These are phyloP conservation scores for Hylaea fasciaria DNA, from an alignment of 2,888 invertebrate genomes.

Conservation along the genomic window DNA sequence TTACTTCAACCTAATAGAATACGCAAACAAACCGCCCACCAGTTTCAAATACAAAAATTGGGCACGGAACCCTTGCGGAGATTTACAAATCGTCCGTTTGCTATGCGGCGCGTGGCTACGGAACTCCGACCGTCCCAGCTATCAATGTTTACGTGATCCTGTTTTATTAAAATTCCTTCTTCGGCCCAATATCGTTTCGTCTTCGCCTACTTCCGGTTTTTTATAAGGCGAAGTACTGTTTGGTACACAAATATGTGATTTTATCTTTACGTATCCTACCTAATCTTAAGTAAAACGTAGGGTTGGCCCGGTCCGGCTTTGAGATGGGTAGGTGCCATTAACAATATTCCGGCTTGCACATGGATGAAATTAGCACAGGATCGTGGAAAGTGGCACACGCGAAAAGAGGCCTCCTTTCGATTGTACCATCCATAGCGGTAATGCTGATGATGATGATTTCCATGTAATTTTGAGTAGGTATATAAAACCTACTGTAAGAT, in stretches of 20 bases:
- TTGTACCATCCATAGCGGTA: too few relatives aligned
- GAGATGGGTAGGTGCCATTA: too few relatives aligned
- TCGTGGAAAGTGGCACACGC: too few relatives aligned
- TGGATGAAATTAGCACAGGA: too few relatives aligned
- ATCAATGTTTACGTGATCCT: conserved; percentile 78
- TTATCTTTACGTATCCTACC: too few relatives aligned
- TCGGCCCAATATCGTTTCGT: conserved; percentile 60
- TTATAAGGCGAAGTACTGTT: conserved; percentile 55
- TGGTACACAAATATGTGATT: conserved; percentile 7
- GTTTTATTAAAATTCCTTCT: conserved; percentile 79
- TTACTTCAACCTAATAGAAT: not conserved
- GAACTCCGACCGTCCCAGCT: conserved; percentile 43
- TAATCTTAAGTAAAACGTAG: too few relatives aligned
- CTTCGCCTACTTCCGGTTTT: conserved; percentile 57
- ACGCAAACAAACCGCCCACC: not conserved
- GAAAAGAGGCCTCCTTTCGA: too few relatives aligned
- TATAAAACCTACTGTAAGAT: too few relatives aligned
- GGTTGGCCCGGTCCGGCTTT: too few relatives aligned
- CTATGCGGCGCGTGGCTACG: conserved; percentile 14
- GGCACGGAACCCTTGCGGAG: conserved; percentile 16
- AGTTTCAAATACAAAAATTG: conserved; percentile 1
- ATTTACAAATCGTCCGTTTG: conserved; percentile 33
- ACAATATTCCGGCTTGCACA: too few relatives aligned
- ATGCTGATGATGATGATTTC: too few relatives aligned
- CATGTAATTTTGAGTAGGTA: too few relatives aligned